Evolutionary conservation across 2,888 invertebrate species (phyloP).

Genomic region (Amphipyra tragopoginis): DNA sequence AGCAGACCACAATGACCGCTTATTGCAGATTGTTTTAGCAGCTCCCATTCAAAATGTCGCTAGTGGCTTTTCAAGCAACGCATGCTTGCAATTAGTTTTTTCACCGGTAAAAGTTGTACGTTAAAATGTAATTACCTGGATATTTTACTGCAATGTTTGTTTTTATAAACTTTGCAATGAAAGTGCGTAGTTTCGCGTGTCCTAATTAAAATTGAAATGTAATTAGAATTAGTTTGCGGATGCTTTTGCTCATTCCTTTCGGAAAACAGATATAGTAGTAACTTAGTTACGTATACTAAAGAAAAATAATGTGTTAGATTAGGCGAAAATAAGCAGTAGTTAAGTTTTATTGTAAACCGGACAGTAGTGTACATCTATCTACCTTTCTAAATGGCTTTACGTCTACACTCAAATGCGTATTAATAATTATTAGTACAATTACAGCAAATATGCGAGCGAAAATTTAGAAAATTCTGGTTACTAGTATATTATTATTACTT

Average conservation of each 20-base stretch:
- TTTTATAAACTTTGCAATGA: constrained; percentile 21
- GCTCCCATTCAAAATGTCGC: constrained; percentile 64
- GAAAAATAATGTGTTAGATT: too few relatives aligned
- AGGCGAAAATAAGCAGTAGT: too few relatives aligned
- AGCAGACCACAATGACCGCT: constrained; percentile 58
- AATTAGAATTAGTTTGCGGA: constrained; percentile 5
- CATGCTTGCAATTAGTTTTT: constrained; percentile 57
- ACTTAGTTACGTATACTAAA: too few relatives aligned
- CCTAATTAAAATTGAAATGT: constrained; percentile 16
- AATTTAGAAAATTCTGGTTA: too few relatives aligned
- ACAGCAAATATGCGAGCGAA: too few relatives aligned
- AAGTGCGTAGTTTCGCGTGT: constrained; percentile 11
- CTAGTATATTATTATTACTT: too few relatives aligned
- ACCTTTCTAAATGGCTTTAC: too few relatives aligned
- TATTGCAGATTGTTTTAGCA: constrained; percentile 70
- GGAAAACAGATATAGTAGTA: too few relatives aligned
- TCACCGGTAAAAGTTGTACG: constrained; percentile 40
- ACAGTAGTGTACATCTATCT: too few relatives aligned
- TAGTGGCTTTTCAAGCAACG: constrained; percentile 61
- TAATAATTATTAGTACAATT: too few relatives aligned
- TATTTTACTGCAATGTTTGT: constrained; percentile 1
- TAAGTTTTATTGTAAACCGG: too few relatives aligned
- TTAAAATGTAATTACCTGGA: constrained; percentile 34
- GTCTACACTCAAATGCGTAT: too few relatives aligned
- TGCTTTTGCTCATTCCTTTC: background rate